Conservation (phyloP, 2,888 invertebrate genomes). For the Aleiodes testaceus region DNA sequence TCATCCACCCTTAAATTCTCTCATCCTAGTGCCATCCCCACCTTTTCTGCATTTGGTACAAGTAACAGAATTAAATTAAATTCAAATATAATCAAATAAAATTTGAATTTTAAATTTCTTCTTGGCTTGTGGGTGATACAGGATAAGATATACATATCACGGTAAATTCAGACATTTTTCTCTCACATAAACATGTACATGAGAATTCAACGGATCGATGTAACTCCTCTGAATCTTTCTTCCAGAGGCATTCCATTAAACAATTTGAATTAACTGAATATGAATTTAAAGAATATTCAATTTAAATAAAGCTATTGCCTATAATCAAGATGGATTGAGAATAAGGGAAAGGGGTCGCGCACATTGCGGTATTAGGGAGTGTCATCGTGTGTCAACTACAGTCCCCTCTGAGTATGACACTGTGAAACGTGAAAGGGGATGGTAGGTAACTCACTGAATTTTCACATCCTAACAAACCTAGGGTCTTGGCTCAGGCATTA, state of each 20-base stretch:
- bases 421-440: conserved; percentile 70
- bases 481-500: conserved; percentile 57
- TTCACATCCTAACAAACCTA: neutral
- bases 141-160: conserved; percentile 43
- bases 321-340: conserved; percentile 65
- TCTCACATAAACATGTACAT: conserved; percentile 26
- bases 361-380: conserved; percentile 58
- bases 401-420: conserved; percentile 73
- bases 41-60: conserved; percentile 46
- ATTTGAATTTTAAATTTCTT: conserved; percentile 72
- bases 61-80: conserved; percentile 70
- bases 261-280: neutral
- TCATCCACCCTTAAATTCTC: conserved; percentile 37
- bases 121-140: conserved; percentile 53
- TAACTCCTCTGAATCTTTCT: neutral
- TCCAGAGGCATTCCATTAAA: neutral
- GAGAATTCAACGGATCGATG: conserved; percentile 33
- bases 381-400: conserved; percentile 72
- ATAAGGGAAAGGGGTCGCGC: conserved; percentile 33
- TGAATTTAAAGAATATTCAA: neutral
- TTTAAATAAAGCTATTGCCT: neutral
- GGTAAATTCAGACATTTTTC: conserved; percentile 48
- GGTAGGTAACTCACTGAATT: conserved; percentile 59
- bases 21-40: conserved; percentile 44
- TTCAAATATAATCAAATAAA: conserved; percentile 74